Conservation (phyloP, 2,888 invertebrate species). For the Agrotis ipsilon region DNA sequence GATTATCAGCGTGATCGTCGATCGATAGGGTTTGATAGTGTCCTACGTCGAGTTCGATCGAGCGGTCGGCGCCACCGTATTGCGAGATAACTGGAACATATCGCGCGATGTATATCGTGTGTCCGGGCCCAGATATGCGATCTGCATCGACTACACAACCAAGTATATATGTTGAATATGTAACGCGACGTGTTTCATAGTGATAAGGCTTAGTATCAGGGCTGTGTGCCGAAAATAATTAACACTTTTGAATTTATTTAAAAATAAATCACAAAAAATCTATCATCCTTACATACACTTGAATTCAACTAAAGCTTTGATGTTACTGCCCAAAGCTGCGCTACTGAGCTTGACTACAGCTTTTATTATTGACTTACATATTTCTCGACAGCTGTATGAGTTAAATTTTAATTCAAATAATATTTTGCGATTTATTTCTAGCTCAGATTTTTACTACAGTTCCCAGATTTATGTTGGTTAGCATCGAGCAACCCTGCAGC, state of each 20-base stretch:
- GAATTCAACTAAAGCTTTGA: background rate
- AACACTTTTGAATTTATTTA: no score
- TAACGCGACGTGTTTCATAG: conserved; percentile 34
- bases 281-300: background rate
- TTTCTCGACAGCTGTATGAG: background rate
- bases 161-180: conserved; percentile 52
- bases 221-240: background rate
- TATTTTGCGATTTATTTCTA: conserved; percentile 3
- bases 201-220: conserved; percentile 19
- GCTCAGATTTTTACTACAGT: background rate
- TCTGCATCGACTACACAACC: conserved; percentile 39
- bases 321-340: background rate
- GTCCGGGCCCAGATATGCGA: conserved; percentile 42
- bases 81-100: conserved; percentile 52
- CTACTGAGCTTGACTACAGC: background rate
- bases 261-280: background rate
- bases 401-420: conserved; percentile 8
- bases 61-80: conserved; percentile 54
- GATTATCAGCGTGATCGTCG: conserved; percentile 33
- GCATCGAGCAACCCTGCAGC: conserved; percentile 31
- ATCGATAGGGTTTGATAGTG: conserved; percentile 44
- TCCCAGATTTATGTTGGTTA: conserved; percentile 15
- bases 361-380: background rate
- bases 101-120: conserved; percentile 59
- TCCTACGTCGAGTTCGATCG: conserved; percentile 9